These are phyloP conservation scores for Lutraria lutraria DNA, from an alignment of 2,888 invertebrate genomes.

Conservation along the genomic window DNA sequence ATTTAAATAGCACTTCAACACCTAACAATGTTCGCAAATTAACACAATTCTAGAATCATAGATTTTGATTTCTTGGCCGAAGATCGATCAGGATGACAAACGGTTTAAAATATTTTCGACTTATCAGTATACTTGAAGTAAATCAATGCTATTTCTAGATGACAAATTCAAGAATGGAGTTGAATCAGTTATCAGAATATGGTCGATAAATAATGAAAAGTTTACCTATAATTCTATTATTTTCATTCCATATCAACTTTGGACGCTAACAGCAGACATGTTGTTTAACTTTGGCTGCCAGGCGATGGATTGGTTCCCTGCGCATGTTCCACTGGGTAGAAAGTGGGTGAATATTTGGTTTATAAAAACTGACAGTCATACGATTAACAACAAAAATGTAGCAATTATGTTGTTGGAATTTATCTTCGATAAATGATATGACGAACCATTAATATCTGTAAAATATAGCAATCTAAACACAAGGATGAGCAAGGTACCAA, in stretches of 20 bases:
- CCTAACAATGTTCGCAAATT: too few species aligned
- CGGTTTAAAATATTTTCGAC: too few species aligned
- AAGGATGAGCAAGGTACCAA: not conserved
- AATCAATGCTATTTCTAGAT: too few species aligned
- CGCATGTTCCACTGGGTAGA: not conserved
- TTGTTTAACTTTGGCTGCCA: constrained; percentile 28
- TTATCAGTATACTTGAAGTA: too few species aligned
- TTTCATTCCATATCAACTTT: constrained; percentile 17
- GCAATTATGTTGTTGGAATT: not conserved
- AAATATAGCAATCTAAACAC: not conserved
- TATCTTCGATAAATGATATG: not conserved
- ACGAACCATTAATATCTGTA: not conserved
- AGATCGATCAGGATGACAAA: too few species aligned
- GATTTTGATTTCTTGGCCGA: too few species aligned
- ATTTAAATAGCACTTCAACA: too few species aligned
- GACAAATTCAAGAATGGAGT: too few species aligned
- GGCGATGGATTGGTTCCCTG: constrained; percentile 27
- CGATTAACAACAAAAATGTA: not conserved
- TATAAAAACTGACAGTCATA: not conserved
- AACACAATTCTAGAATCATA: too few species aligned
- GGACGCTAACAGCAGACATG: constrained; percentile 22
- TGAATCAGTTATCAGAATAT: not conserved
- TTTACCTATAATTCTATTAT: not conserved
- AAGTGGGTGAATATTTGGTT: not conserved
- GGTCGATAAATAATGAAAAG: not conserved